These are phyloP conservation scores for Drosophila sechellia DNA, from an alignment of 1,140 invertebrate genomes.

Conservation along the genomic window DNA sequence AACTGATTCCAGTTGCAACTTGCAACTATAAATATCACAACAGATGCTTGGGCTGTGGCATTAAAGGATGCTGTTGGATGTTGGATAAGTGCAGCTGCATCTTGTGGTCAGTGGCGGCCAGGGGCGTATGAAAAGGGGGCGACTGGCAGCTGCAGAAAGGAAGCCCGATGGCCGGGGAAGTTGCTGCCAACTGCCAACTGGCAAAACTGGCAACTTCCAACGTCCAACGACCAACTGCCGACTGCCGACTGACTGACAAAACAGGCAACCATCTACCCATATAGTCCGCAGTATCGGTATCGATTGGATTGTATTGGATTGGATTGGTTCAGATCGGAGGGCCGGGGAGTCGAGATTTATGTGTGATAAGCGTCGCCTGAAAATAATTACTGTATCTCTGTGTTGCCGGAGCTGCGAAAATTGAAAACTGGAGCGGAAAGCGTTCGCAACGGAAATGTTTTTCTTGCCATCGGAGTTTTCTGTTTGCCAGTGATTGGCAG, in stretches of 20 bases:
- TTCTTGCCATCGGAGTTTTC: conserved; percentile 34
- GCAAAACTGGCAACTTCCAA: conserved; percentile 24
- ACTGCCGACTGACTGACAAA: conserved; percentile 66
- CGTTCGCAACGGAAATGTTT: conserved; percentile 76
- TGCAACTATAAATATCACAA: conserved; percentile 78
- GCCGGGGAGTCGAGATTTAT: conserved; percentile 62
- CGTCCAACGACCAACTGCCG: conserved; percentile 8
- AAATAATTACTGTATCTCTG: conserved; percentile 79
- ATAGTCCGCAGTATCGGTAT: conserved; percentile 12
- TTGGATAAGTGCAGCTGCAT: conserved; percentile 42
- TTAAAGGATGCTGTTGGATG: conserved; percentile 68
- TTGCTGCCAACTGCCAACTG: conserved; percentile 34
- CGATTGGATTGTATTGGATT: conserved; percentile 46
- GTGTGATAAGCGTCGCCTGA: conserved; percentile 82
- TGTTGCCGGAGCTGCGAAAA: conserved; percentile 57
- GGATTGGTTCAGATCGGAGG: conserved; percentile 23
- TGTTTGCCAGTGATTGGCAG: conserved; percentile 60
- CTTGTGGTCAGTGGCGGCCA: conserved; percentile 55
- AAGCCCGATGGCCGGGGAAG: conserved; percentile 76
- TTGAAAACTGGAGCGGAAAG: conserved; percentile 81
- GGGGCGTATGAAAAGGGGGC: not conserved
- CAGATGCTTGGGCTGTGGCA: conserved; percentile 77
- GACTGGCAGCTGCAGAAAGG: conserved; percentile 65
- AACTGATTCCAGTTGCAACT: conserved; percentile 55
- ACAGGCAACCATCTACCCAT: conserved; percentile 47